Conservation (phyloP, 1,140 invertebrate species). For the Pissodes strobi region DNA sequence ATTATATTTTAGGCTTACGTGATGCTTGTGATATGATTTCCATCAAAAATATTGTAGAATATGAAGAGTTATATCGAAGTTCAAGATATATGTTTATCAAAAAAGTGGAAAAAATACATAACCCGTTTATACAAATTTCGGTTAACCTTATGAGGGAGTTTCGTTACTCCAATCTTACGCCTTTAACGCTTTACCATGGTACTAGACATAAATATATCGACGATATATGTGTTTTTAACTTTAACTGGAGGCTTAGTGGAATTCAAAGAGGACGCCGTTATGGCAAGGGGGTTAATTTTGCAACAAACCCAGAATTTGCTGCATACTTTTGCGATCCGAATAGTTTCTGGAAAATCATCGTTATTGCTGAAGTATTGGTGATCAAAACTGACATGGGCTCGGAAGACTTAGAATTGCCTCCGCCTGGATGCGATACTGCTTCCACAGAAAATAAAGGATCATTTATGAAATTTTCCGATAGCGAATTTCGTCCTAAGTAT, state of each 20-base stretch:
- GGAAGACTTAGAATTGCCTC: constrained; percentile 20
- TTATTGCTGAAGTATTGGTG: constrained; percentile 34
- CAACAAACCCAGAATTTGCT: constrained; percentile 42
- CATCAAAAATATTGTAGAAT: too few relatives aligned
- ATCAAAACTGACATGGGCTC: constrained; percentile 1
- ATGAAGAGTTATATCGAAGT: too few relatives aligned
- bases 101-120: too few relatives aligned
- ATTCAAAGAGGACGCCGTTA: constrained; percentile 36
- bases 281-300: constrained; percentile 48
- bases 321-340: constrained; percentile 42
- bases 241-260: constrained; percentile 46
- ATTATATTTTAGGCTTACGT: too few relatives aligned
- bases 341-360: constrained; percentile 34
- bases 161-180: too few relatives aligned
- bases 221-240: constrained; percentile 43
- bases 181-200: too few relatives aligned
- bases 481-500: constrained; percentile 49
- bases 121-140: too few relatives aligned
- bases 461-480: constrained; percentile 47
- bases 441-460: constrained; percentile 37
- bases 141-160: too few relatives aligned
- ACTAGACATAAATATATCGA: constrained; percentile 33
- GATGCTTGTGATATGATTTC: too few relatives aligned
- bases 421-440: constrained; percentile 39
- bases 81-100: too few relatives aligned